Evolutionary conservation across 1,140 invertebrate species (phyloP).

Genomic region (Drosophila santomea): DNA sequence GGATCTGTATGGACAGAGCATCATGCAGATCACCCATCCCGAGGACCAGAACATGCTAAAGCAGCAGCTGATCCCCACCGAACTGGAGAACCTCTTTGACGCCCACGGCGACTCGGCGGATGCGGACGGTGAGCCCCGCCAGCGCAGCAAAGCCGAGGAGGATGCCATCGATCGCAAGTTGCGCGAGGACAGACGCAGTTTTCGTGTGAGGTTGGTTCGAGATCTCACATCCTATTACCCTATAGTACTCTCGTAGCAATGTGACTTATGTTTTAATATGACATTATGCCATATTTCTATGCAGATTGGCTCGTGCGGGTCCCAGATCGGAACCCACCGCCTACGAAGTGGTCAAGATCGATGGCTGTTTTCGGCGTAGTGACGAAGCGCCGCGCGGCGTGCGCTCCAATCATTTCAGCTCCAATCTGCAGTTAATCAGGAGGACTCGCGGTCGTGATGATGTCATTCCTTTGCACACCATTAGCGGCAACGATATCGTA

Average conservation of each 20-base stretch:
- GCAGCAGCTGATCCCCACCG: constrained; percentile 88
- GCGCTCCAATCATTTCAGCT: constrained; percentile 77
- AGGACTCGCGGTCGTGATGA: constrained; percentile 85
- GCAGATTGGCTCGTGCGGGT: constrained; percentile 87
- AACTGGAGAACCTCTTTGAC: constrained; percentile 84
- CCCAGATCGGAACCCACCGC: constrained; percentile 88
- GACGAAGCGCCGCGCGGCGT: constrained; percentile 85
- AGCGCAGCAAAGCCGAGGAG: constrained; percentile 81
- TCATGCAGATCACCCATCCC: constrained; percentile 91
- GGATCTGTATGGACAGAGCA: constrained; percentile 93
- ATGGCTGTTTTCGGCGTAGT: constrained; percentile 86
- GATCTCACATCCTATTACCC: too few relatives aligned
- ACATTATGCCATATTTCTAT: neutral
- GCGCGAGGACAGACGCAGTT: constrained; percentile 83
- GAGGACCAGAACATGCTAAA: constrained; percentile 91
- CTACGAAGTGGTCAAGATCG: constrained; percentile 88
- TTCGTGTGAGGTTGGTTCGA: constrained; percentile 85
- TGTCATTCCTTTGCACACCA: constrained; percentile 84
- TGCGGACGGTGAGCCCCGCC: constrained; percentile 75
- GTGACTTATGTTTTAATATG: too few relatives aligned
- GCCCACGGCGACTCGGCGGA: constrained; percentile 70
- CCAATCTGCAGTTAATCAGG: constrained; percentile 85
- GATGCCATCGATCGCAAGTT: constrained; percentile 78
- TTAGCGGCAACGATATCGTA: constrained; percentile 87
- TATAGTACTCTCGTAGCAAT: too few relatives aligned